Base-by-base conservation (phyloP, 2,888 invertebrate genomes). In the Orchesellides sinensis region DNA sequence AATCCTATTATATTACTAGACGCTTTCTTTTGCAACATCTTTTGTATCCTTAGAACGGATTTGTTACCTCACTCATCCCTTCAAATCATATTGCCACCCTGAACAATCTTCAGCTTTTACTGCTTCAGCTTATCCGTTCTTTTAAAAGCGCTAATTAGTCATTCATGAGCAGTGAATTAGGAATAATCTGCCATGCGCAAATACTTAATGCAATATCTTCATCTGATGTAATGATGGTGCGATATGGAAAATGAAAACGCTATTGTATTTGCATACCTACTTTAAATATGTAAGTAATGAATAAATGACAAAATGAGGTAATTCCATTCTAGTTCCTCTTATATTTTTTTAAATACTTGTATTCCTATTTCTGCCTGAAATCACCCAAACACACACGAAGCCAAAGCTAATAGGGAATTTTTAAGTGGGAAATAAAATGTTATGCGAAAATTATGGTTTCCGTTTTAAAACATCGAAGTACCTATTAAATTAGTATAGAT, bases 61-160 rank as follows among this genome's bases (percentile, higher is more conserved):
- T 10, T 10, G n/a, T n/a, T n/a, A n/a, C 32, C 32, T 32, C 32
- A 32, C 32, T 6, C 32, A 6, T 5, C 5, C 32, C n/a, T 10
- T 14, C 40, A 5, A n/a, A 40, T 14, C 40, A n/a, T 14, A 40
- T 14, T 14, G 40, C n/a, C n/a, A n/a, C n/a, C n/a, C n/a, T n/a
- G 40, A 12, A 56, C 52, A 19, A 19, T 52, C 19, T 52, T 17
- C 19, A 17, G 52, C 2, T 19, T 52, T 17, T 35, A 12, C 12
- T 35, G 35, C n/a, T 23, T 54, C 25, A 19, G 17, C 54, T 54
- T 10, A 54, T n/a, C 49, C 19, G 25, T 10, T 23, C 54, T n/a
- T 54, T n/a, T 63, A 65, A 32, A 32, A 32, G 61, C 29, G 54
- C 25, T 75, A 75, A 75, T 75, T 75, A 75, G 75, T 75, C 75